Evolutionary conservation across 2,888 invertebrate species (phyloP), one percentile per base, ranked within the genome.

Genomic region (Hecatera dysodea): DNA sequence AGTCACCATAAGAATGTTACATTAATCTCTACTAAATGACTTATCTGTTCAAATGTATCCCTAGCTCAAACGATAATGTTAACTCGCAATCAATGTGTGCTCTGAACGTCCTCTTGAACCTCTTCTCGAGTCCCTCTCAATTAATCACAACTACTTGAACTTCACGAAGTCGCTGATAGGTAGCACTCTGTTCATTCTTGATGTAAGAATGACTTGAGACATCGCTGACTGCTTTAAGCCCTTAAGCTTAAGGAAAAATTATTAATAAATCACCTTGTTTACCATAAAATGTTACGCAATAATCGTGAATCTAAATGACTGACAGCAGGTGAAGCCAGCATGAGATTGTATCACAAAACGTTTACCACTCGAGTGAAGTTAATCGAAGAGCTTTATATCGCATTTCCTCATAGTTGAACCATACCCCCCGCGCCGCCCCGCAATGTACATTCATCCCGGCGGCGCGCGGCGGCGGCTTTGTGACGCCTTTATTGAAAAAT

Each of bases 81-180:
- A 27, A 33, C 33, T 36, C 8, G 4, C 27, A n/a, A 11, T 17
- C 36, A 27, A 48, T 27, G 17, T 11, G 6, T 22, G 24, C 22
- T 39, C 48, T 4, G 44, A 15, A 24, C 8, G 9, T 19, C 62
- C 33, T 65, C 61, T 60, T 9, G 11, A 22, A 22, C 8, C n/a
- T 12, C 22, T 57, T 22, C 33, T 15, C 22, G 29, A 46, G 3
- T 39, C 12, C 39, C 39, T 12, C 39, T 17, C 15, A 33, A 27
- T 50, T 9, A 22, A 39, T 29, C 9, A 29, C 39, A 39, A 50
- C 22, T 39, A 17, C 12, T 65, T 67, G 39, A 66, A 63, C 17
- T 36, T 62, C 5, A 64, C 12, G 27, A 39, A 27, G n/a, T 36
- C 15, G n/a, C 17, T 66, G 27, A 27, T 36, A 17, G 7, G 24